Base-by-base conservation (phyloP, 2,888 invertebrate genomes). In the Diogma glabrata region DNA sequence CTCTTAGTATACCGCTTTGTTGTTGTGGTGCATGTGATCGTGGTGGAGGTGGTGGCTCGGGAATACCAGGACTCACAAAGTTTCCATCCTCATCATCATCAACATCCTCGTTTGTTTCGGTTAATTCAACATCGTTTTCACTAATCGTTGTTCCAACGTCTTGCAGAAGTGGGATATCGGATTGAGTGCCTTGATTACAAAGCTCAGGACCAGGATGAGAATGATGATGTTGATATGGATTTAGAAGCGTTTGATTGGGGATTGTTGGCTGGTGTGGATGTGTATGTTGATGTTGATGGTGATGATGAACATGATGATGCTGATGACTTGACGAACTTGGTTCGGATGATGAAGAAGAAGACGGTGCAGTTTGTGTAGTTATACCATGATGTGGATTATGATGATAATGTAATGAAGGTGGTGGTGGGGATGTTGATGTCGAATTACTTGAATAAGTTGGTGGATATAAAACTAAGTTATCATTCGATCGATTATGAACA, bases 41-140 rank as follows among this genome's bases (percentile, higher is more conserved):
- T 61, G 76, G 57, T 61, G 78, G 61, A 65, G 77, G 62, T 4
- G 81, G 80, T 22, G 80, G 79, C 56, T 81, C 81, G 8, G 80
- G 81, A 52, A 75, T 75, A 53, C 66, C 65, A 64, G 52, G 72
- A 70, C 51, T 60, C 53, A 40, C 70, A 26, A 45, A 50, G 33
- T 71, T 52, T 52, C 69, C 68, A 6, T 68, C 64, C 57, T 74
- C 74, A 45, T 72, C 69, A 36, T 68, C 63, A n/a, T 60, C 63
- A 52, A 72, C 75, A 46, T 75, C 72, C 3, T 70, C 69, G 54
- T 72, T 70, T 16, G 66, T 55, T 26, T 54, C 57, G 51, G 50
- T 52, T 57, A 61, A 56, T 57, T 59, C 30, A 8, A 55, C 54
- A 33, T 54, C 51, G 33, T 52, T 52, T 43, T 58, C 58, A 33